phyloP scores from a whole-genome alignment of 92 coral and sea anemone species.

The Desmophyllum pertusum region DNA sequence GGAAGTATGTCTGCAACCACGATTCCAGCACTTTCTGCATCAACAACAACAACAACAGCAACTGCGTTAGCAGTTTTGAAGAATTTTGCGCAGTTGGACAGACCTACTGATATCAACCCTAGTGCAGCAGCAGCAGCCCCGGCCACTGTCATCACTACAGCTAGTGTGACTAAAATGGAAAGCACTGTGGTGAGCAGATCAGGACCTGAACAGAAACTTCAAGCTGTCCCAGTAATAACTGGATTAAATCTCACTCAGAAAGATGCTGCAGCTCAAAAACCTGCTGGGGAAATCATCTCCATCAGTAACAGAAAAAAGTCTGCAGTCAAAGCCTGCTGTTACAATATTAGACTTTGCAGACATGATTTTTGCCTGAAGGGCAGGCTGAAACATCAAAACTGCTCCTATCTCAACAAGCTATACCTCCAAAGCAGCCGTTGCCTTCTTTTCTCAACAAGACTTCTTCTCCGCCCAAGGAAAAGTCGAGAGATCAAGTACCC shows the following conservation, averaged over 20 bases:
- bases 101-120: background rate
- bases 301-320: slow-evolving; percentile 21
- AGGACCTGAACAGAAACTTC: slow-evolving; percentile 44
- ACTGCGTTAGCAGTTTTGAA: slow-evolving; percentile 28
- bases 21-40: slow-evolving; percentile 34
- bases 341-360: slow-evolving; percentile 89
- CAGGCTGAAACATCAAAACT: slow-evolving; percentile 47
- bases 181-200: slow-evolving; percentile 58
- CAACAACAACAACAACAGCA: slow-evolving; percentile 46
- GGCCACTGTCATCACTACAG: slow-evolving; percentile 44
- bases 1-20: slow-evolving; percentile 18
- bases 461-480: slow-evolving; percentile 56
- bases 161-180: slow-evolving; percentile 75
- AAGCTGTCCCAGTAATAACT: slow-evolving; percentile 33
- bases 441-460: slow-evolving; percentile 51
- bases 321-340: slow-evolving; percentile 62
- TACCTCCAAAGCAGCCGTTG: slow-evolving; percentile 51
- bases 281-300: slow-evolving; percentile 35
- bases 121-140: slow-evolving; percentile 10
- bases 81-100: slow-evolving; percentile 30
- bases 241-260: slow-evolving; percentile 35
- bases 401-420: slow-evolving; percentile 45
- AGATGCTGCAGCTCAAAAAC: slow-evolving; percentile 14
- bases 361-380: slow-evolving; percentile 59
- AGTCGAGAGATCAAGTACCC: slow-evolving; percentile 39